Evolutionary conservation across 2,888 invertebrate genomes (phyloP).

Genomic region (Hoplodrina blanda): DNA sequence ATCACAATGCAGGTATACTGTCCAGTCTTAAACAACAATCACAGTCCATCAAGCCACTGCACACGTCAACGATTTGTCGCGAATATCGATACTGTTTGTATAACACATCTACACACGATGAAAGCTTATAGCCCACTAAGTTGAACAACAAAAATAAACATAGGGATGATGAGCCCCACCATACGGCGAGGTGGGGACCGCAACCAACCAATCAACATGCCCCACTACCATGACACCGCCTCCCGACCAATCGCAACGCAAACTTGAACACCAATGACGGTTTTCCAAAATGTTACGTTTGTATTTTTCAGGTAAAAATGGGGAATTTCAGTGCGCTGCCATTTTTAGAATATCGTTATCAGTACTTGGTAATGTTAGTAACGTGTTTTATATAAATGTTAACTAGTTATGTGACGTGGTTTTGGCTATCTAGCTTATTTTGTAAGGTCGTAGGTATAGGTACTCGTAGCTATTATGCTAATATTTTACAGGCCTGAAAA

Average conservation of each 20-base stretch:
- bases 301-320: conserved; percentile 81
- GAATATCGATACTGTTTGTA: conserved; percentile 54
- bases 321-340: conserved; percentile 78
- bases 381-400: conserved; percentile 43
- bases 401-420: conserved; percentile 13
- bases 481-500: conserved; percentile 1
- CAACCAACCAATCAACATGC: conserved; percentile 72
- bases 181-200: conserved; percentile 71
- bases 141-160: conserved; percentile 89
- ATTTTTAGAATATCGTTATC: conserved; percentile 68
- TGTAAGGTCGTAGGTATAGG: not conserved
- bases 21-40: conserved; percentile 61
- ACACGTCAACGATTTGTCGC: conserved; percentile 49
- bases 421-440: conserved; percentile 7
- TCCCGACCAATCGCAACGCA: conserved; percentile 77
- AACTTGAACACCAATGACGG: conserved; percentile 75
- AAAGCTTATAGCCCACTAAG: conserved; percentile 87
- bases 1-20: conserved; percentile 70
- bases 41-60: conserved; percentile 72
- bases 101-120: conserved; percentile 75
- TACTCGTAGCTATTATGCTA: not conserved
- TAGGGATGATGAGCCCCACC: conserved; percentile 86
- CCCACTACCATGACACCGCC: conserved; percentile 74
- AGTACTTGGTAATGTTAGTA: conserved; percentile 53
- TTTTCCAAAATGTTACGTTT: conserved; percentile 64